Conservation (phyloP, 2,113 vertebrate genomes). For the Mobula hypostoma region DNA sequence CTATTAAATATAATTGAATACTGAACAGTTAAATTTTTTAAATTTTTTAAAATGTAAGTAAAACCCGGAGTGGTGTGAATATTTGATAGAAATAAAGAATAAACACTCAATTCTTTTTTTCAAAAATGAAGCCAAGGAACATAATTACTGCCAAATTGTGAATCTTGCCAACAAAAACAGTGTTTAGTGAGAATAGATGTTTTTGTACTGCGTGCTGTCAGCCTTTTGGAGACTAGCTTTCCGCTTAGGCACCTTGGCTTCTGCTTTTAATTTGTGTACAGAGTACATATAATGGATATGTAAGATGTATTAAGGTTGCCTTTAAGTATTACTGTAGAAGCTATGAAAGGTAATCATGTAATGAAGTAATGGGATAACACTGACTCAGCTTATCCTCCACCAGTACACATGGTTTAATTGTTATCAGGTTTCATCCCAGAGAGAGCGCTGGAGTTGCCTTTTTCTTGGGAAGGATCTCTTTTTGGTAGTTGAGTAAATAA, state of each 20-base stretch:
- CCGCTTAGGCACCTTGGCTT: not conserved
- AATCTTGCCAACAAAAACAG: constrained; percentile 22
- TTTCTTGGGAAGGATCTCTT: not conserved
- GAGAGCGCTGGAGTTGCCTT: not conserved
- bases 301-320: constrained; percentile 5
- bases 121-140: constrained; percentile 7
- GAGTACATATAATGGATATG: not conserved
- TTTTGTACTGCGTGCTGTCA: constrained; percentile 26
- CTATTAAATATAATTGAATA: not conserved
- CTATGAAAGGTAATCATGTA: not conserved
- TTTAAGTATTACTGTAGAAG: not conserved
- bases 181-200: not conserved
- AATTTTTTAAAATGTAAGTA: not conserved
- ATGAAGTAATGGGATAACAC: not conserved
- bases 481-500: not conserved
- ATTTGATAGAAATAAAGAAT: constrained; percentile 17
- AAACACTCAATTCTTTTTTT: not conserved
- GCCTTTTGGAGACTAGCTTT: not conserved
- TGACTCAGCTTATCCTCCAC: not conserved
- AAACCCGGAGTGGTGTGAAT: not conserved
- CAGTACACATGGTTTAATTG: not conserved
- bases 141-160: not conserved
- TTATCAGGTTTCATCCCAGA: not conserved
- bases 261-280: constrained; percentile 10
- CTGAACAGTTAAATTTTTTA: constrained; percentile 5